Conservation (phyloP, 2,797 vertebrate genomes). For the Hyperoplus lanceolatus region DNA sequence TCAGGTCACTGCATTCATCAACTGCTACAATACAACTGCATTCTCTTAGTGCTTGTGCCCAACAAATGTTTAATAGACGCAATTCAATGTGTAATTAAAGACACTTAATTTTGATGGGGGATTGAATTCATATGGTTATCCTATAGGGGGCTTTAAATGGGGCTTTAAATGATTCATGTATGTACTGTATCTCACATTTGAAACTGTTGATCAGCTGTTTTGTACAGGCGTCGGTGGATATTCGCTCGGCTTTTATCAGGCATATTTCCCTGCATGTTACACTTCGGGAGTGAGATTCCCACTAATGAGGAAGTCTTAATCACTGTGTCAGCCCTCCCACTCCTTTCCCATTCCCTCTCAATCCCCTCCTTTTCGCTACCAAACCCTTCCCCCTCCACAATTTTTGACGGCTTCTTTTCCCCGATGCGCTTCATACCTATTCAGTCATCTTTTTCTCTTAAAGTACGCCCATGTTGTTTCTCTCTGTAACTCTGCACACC, state of each 20-base stretch:
- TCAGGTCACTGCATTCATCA: neutral
- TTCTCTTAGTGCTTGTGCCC: neutral
- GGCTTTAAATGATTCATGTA: slow-evolving; percentile 39
- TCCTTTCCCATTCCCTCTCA: slow-evolving; percentile 48
- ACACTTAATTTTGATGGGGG: neutral
- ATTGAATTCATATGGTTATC: slow-evolving; percentile 18
- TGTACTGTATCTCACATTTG: slow-evolving; percentile 12
- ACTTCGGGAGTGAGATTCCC: slow-evolving; percentile 48
- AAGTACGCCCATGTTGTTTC: slow-evolving; percentile 25
- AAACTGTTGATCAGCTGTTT: slow-evolving; percentile 36
- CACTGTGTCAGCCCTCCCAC: slow-evolving; percentile 47
- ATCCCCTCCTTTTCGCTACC: slow-evolving; percentile 2
- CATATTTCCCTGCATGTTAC: slow-evolving; percentile 43
- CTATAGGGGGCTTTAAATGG: slow-evolving; percentile 11
- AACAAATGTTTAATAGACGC: neutral
- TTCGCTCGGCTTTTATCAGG: slow-evolving; percentile 23
- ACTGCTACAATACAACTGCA: neutral
- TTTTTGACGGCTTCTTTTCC: slow-evolving; percentile 1
- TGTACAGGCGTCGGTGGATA: slow-evolving; percentile 14
- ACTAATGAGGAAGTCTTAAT: slow-evolving; percentile 74
- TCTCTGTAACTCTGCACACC: slow-evolving; percentile 24
- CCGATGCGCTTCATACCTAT: slow-evolving; percentile 8
- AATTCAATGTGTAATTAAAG: neutral
- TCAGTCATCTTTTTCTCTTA: slow-evolving; percentile 1
- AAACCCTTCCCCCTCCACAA: slow-evolving; percentile 1